Percentiles rank a stretch among this genome's conserved stretches.
phyloP scores from a whole-genome alignment of 2,797 vertebrate species.

The Acanthopagrus latus region DNA sequence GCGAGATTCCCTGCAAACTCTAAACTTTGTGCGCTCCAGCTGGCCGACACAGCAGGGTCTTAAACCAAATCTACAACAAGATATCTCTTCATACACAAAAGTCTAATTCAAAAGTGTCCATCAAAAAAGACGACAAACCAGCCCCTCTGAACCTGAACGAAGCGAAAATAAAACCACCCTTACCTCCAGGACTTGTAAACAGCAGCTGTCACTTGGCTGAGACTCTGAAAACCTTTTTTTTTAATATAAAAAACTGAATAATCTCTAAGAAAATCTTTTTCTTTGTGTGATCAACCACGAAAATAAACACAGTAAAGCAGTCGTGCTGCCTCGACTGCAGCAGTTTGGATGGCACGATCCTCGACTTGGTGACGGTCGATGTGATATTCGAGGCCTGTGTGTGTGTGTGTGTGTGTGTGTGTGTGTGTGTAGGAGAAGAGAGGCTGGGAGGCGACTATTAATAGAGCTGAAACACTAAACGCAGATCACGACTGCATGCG shows the following conservation, averaged over 20 bases:
- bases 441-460: constrained; percentile 68
- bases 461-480: constrained; percentile 82
- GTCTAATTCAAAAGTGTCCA: not conserved
- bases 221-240: not conserved
- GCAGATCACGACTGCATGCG: constrained; percentile 37
- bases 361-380: constrained; percentile 41
- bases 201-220: constrained; percentile 31
- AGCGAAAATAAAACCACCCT: constrained; percentile 9
- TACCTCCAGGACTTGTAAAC: constrained; percentile 40
- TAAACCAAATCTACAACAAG: constrained; percentile 7
- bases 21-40: constrained; percentile 21
- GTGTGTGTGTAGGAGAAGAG: constrained; percentile 40
- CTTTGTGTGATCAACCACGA: not conserved
- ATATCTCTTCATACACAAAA: not conserved
- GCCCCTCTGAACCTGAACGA: not conserved
- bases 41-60: constrained; percentile 23
- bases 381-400: constrained; percentile 73
- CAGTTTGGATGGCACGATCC: not conserved
- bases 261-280: not conserved
- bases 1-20: constrained; percentile 13
- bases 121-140: not conserved
- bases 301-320: not conserved
- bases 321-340: constrained; percentile 18
- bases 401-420: constrained; percentile 27
- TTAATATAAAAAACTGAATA: not conserved